These are phyloP conservation scores for Syngnathus floridae DNA, from an alignment of 2,113 vertebrate genomes.

Conservation along the genomic window DNA sequence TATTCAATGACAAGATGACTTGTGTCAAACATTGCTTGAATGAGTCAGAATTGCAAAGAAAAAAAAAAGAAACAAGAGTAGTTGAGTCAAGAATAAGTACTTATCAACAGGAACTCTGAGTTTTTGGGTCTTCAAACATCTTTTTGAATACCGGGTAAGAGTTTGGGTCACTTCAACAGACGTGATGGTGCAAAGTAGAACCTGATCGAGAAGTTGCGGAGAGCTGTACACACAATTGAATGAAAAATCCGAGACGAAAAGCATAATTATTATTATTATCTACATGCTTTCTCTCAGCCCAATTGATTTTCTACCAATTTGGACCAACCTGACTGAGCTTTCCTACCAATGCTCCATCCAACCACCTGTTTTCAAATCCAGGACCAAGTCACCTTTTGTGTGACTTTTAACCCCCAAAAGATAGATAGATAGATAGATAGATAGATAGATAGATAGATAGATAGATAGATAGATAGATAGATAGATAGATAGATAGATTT, in stretches of 20 bases:
- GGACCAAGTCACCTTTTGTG: too few species aligned
- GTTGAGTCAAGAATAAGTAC: background rate
- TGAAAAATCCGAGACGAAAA: background rate
- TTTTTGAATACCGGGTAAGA: background rate
- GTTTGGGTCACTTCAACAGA: background rate
- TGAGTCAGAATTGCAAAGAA: background rate
- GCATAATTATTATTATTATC: background rate
- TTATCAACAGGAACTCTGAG: background rate
- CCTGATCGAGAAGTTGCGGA: background rate
- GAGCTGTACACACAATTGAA: background rate
- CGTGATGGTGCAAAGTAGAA: background rate
- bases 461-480: too few species aligned
- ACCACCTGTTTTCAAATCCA: too few species aligned
- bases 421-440: too few species aligned
- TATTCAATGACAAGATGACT: constrained; percentile 21
- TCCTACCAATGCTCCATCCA: too few species aligned
- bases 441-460: too few species aligned
- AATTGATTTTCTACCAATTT: too few species aligned
- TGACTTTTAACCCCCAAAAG: too few species aligned
- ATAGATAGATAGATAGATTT: too few species aligned
- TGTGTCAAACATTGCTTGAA: background rate
- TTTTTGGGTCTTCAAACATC: background rate
- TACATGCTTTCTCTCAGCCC: background rate
- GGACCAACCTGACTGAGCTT: too few species aligned
- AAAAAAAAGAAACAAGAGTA: background rate